A percentile compares a stretch with the other conserved stretches of the same genome.
phyloP scores from a whole-genome alignment of 2,888 invertebrate species.

The Bellardia pandia region DNA sequence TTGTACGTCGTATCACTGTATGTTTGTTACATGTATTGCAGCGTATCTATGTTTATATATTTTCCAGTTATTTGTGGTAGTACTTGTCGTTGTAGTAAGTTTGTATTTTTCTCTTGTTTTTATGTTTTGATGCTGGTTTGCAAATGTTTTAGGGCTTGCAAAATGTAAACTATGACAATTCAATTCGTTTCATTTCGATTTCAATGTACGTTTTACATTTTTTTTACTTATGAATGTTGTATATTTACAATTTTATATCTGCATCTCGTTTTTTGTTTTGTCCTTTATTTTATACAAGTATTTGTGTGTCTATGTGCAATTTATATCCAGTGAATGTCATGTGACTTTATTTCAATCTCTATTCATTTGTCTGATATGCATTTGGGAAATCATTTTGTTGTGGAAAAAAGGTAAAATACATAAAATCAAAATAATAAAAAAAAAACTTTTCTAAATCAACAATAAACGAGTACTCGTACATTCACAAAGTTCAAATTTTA shows the following conservation, averaged over 20 bases:
- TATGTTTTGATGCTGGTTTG: neutral
- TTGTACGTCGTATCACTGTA: conserved; percentile 1
- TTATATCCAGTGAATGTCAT: conserved; percentile 46
- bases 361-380: conserved; percentile 66
- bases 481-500: conserved; percentile 1
- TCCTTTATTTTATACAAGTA: neutral
- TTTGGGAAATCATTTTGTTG: conserved; percentile 62
- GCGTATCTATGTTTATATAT: conserved; percentile 5
- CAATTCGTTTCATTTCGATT: conserved; percentile 54
- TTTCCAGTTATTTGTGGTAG: conserved; percentile 48
- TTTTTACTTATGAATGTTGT: conserved; percentile 8
- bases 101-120: neutral
- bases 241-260: neutral
- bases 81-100: neutral
- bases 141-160: conserved; percentile 38
- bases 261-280: neutral
- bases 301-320: neutral
- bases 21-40: conserved; percentile 8
- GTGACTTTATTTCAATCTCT: conserved; percentile 68
- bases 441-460: conserved; percentile 45
- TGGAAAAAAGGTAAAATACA: neutral
- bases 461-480: neutral
- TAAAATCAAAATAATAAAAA: conserved; percentile 4
- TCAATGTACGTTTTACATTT: conserved; percentile 18
- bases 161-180: conserved; percentile 57